Evolutionary conservation across 2,888 invertebrate genomes (phyloP).

Genomic region (Epiblema foenella): DNA sequence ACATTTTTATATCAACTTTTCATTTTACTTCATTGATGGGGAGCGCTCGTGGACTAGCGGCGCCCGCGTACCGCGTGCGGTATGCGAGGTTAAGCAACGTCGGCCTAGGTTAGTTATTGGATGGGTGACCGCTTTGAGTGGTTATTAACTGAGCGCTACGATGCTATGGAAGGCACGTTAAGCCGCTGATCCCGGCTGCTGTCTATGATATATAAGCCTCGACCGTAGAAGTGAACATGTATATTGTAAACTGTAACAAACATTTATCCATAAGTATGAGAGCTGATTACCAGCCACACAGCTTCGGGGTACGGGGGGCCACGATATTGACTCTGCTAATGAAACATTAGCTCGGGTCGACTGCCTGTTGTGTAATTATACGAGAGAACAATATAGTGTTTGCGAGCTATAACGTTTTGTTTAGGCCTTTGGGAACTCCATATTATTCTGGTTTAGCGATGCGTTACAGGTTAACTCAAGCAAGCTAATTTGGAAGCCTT

Average conservation of each 20-base stretch:
- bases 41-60: too few relatives aligned
- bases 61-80: too few relatives aligned
- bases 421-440: not conserved
- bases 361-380: not conserved
- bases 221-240: too few relatives aligned
- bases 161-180: too few relatives aligned
- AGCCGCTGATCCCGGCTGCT: too few relatives aligned
- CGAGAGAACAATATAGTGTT: constrained; percentile 8
- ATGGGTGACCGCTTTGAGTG: too few relatives aligned
- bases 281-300: not conserved
- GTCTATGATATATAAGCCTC: too few relatives aligned
- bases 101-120: too few relatives aligned
- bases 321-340: constrained; percentile 1
- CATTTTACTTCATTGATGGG: too few relatives aligned
- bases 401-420: not conserved
- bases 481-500: too few relatives aligned
- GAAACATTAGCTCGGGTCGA: not conserved
- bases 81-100: too few relatives aligned
- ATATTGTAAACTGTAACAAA: not conserved
- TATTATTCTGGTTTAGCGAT: not conserved
- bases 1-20: not conserved
- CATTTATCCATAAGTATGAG: not conserved
- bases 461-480: not conserved
- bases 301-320: not conserved
- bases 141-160: too few relatives aligned